A percentile compares a stretch with the other conserved stretches of the same genome.
These are phyloP conservation scores for Myripristis jacobus DNA, from an alignment of 2,797 vertebrate species.

Conservation along the genomic window DNA sequence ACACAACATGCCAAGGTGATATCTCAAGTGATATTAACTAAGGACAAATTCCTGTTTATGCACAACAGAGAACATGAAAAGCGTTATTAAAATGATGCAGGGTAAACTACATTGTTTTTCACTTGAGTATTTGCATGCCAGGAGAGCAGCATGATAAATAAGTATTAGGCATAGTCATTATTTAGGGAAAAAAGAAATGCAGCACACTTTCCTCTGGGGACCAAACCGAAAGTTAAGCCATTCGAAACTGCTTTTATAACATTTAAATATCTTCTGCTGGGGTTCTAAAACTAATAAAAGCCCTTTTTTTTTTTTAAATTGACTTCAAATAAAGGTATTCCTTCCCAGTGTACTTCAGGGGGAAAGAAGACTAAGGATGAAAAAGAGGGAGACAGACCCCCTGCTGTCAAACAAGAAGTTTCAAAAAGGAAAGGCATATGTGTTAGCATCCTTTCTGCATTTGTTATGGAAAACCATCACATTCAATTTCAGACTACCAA, in stretches of 20 bases:
- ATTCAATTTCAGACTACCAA: not conserved
- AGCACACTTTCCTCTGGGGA: conserved; percentile 6
- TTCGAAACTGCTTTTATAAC: conserved; percentile 11
- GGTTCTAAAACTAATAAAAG: conserved; percentile 12
- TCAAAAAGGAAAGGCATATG: not conserved
- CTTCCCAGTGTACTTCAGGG: not conserved
- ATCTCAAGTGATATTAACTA: too few relatives aligned
- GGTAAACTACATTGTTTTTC: conserved; percentile 19
- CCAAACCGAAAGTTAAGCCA: not conserved
- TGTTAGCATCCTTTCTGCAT: conserved; percentile 12
- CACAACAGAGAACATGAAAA: conserved; percentile 4
- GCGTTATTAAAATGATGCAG: not conserved
- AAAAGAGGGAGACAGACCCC: not conserved
- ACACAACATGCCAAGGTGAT: too few relatives aligned
- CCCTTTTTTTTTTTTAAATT: too few relatives aligned
- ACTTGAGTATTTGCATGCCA: not conserved
- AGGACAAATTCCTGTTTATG: not conserved
- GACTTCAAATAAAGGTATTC: conserved; percentile 14
- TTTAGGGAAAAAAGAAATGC: conserved; percentile 8
- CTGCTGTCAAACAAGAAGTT: not conserved
- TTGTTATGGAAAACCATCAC: not conserved
- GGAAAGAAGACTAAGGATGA: not conserved
- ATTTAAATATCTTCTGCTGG: conserved; percentile 14
- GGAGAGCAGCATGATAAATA: conserved; percentile 28
- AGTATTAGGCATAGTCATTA: conserved; percentile 22